These are phyloP conservation scores for Cyclargus thomasi DNA, from an alignment of 1,140 invertebrate genomes.

Conservation along the genomic window DNA sequence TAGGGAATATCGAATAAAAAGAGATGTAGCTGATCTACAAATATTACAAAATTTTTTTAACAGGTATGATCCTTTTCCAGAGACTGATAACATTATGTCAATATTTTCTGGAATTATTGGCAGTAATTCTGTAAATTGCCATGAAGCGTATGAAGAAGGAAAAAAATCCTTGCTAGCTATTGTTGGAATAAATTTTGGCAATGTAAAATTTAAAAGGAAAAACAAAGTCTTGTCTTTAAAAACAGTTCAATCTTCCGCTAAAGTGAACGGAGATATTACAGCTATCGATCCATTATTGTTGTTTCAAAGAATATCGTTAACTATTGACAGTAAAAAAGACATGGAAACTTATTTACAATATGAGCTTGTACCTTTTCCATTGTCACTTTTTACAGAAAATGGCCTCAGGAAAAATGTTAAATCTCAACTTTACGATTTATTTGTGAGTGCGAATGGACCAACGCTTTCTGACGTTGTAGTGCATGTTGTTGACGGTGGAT, in stretches of 20 bases:
- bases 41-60: background rate
- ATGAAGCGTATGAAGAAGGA: constrained; percentile 26
- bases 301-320: constrained; percentile 22
- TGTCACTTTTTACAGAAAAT: constrained; percentile 20
- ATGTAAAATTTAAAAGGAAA: constrained; percentile 27
- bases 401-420: constrained; percentile 19
- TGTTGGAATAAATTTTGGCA: constrained; percentile 25
- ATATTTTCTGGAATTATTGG: constrained; percentile 23
- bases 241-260: constrained; percentile 25
- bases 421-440: constrained; percentile 20
- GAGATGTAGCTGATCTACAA: background rate
- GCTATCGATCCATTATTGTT: constrained; percentile 23
- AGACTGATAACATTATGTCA: constrained; percentile 23
- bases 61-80: constrained; percentile 21
- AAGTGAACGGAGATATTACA: constrained; percentile 22
- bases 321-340: constrained; percentile 19
- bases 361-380: constrained; percentile 20
- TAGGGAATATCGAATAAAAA: background rate
- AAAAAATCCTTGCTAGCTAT: constrained; percentile 25
- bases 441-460: constrained; percentile 16
- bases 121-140: constrained; percentile 21
- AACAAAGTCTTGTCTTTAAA: constrained; percentile 26
- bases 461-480: constrained; percentile 14
- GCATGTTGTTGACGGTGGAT: constrained; percentile 20
- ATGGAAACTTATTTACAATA: constrained; percentile 22